Base-by-base conservation (phyloP, 2,113 vertebrate genomes). In the Taurulus bubalis region DNA sequence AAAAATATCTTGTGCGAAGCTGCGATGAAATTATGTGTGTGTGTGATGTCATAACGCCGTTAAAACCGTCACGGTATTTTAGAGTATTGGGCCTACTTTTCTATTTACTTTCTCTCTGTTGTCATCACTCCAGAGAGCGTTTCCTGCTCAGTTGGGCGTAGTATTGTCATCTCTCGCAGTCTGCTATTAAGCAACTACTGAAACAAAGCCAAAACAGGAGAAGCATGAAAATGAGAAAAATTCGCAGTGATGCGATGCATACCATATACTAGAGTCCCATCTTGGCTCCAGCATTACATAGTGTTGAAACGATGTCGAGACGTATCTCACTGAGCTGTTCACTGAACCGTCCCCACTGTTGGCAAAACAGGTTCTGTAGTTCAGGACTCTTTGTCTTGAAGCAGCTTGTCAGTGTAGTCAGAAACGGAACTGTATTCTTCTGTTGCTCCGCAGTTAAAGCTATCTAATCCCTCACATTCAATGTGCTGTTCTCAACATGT, bases 1-100 rank as follows among this genome's bases (percentile, higher is more conserved):
- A 90, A 78, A 89, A 90, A 89, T 80, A 90, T 80, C 65, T 80
- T 74, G 65, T 76, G 81, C 81, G 70, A 83, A 85, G 85, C 88
- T 82, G 82, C 89, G 86, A 58, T 75, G 78, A 67, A 80, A 88
- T 90, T 49, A 6, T 49, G 87, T 90, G 60, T 79, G 80, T 55
- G 59, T 51, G 49, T 51, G 88, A 91, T 86, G 84, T 90, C 90
- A 88, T 56, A 59, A 56, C 74, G 82, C 71, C 78, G 80, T 40
- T 14, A 64, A 87, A 88, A 82, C 65, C 72, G 69, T 36, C 64
- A 45, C 60, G 30, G 30, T 78, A 67, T 74, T 80, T 75, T 79
- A 62, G 36, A 75, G 72, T 42, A 32, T 32, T 32, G 30, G 30
- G 63, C 58, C 71, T 71, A 80, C 63, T 88, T 81, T 89, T 65